Conservation (phyloP, 2,888 invertebrate species). For the Stegophylla sp. region DNA sequence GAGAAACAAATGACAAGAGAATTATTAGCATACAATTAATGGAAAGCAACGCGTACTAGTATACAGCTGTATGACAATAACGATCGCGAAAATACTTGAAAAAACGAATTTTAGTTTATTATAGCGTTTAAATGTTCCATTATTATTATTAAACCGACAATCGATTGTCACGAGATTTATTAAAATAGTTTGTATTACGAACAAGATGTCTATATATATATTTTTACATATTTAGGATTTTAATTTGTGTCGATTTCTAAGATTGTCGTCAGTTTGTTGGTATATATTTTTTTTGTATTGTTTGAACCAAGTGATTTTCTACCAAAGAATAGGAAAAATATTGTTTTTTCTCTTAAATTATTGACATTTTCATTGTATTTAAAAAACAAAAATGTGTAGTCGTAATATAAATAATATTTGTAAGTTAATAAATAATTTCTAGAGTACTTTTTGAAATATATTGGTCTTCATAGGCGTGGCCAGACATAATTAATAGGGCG, state of each 20-base stretch:
- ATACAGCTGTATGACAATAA: constrained; percentile 24
- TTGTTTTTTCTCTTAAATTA: no score
- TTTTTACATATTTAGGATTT: constrained; percentile 1
- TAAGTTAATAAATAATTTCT: no score
- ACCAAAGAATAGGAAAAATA: no score
- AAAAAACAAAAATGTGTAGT: no score
- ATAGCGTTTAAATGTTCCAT: constrained; percentile 23
- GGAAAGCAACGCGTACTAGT: constrained; percentile 25
- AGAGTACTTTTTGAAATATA: no score
- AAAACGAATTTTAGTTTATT: constrained; percentile 2
- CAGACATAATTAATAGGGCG: no score
- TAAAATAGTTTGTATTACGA: background rate
- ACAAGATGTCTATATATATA: background rate
- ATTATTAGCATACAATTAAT: constrained; percentile 22
- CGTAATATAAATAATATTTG: no score
- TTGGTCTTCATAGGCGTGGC: no score
- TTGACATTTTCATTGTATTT: no score
- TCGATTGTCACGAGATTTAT: background rate
- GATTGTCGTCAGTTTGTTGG: background rate
- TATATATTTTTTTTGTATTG: constrained; percentile 21
- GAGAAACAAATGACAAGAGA: constrained; percentile 10
- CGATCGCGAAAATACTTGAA: constrained; percentile 4
- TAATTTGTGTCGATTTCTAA: background rate
- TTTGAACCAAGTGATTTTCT: no score
- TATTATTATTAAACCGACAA: constrained; percentile 2